These are phyloP conservation scores for Drosophila saltans DNA, from an alignment of 1,140 invertebrate species.

Conservation along the genomic window DNA sequence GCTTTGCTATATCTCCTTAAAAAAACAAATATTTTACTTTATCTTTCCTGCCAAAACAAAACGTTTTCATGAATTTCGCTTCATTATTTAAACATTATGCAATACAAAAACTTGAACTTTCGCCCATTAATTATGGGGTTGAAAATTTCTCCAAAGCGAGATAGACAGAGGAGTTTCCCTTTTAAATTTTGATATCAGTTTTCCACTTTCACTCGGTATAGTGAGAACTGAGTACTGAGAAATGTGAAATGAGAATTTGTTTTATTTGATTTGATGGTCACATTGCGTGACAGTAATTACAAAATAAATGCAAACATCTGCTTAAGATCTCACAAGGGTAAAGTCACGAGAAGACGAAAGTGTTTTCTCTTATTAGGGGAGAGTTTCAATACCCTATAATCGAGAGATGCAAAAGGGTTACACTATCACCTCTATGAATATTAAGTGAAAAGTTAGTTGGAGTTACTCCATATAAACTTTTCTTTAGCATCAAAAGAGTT, in stretches of 20 bases:
- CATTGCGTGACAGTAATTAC: conserved; percentile 80
- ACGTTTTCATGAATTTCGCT: conserved; percentile 9
- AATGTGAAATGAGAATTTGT: conserved; percentile 48
- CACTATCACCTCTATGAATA: too few species aligned
- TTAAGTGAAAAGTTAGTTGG: too few species aligned
- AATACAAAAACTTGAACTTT: conserved; percentile 23
- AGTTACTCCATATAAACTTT: too few species aligned
- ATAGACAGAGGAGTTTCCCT: conserved; percentile 18
- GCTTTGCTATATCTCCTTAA: neutral
- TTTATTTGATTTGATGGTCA: conserved; percentile 79
- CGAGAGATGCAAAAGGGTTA: neutral
- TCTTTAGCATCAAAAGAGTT: too few species aligned
- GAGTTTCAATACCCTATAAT: conserved; percentile 16
- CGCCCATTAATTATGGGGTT: conserved; percentile 44
- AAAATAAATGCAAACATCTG: conserved; percentile 80
- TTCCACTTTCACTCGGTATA: conserved; percentile 25
- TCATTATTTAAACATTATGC: conserved; percentile 52
- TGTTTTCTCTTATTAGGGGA: conserved; percentile 37
- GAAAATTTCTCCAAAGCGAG: conserved; percentile 1
- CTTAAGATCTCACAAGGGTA: conserved; percentile 54
- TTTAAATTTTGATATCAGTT: conserved; percentile 34
- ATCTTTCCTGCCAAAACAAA: neutral
- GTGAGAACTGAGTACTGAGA: conserved; percentile 16
- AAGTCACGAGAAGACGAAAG: conserved; percentile 36
- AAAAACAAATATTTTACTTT: neutral